phyloP scores from a whole-genome alignment of 2,113 vertebrate genomes.

The Diadophis punctatus region DNA sequence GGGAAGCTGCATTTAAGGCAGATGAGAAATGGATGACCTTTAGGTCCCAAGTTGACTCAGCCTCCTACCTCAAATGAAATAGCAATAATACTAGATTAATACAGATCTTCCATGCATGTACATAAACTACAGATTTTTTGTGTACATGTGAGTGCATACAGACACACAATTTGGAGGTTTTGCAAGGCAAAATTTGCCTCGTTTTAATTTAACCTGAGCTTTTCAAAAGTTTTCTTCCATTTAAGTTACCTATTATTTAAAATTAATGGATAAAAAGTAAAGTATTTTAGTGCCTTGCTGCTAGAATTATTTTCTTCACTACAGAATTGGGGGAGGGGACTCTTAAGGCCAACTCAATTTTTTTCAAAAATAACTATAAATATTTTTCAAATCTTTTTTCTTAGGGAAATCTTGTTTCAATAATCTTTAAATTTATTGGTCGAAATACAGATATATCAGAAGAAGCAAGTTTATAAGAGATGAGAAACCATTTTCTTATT shows the following conservation, averaged over 20 bases:
- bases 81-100: not conserved
- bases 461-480: not conserved
- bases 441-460: not conserved
- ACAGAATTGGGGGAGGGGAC: not conserved
- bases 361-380: not conserved
- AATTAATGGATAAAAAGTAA: not conserved
- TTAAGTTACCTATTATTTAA: not conserved
- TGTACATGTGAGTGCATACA: not conserved
- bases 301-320: not conserved
- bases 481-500: not conserved
- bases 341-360: not conserved
- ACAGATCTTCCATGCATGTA: not conserved
- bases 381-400: not conserved
- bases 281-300: not conserved
- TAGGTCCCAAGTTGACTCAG: not conserved
- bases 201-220: not conserved
- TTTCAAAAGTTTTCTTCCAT: not conserved
- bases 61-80: not conserved
- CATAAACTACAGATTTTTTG: not conserved
- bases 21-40: not conserved
- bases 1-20: not conserved
- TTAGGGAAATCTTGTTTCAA: not conserved
- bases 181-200: not conserved
- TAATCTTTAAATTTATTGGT: not conserved
- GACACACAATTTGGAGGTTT: not conserved